phyloP scores from a whole-genome alignment of 2,797 vertebrate species.

The Trematomus bernacchii region DNA sequence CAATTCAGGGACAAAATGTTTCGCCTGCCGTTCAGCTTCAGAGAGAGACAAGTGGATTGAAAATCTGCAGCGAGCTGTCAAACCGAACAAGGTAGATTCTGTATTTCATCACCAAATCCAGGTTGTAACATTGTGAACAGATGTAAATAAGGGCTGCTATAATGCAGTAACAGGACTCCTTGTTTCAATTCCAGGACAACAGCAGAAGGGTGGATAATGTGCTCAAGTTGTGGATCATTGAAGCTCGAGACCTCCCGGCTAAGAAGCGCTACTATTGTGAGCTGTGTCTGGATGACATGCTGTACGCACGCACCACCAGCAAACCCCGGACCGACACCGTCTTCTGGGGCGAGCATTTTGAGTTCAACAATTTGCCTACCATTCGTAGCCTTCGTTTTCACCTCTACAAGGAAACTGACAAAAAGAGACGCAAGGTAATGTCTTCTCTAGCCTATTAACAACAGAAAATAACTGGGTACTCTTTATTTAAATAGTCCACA shows the following conservation, averaged over 20 bases:
- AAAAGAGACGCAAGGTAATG: slow-evolving; percentile 93
- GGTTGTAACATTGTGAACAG: slow-evolving; percentile 33
- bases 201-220: slow-evolving; percentile 96
- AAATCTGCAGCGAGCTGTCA: slow-evolving; percentile 94
- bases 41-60: slow-evolving; percentile 99
- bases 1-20: slow-evolving; percentile 95
- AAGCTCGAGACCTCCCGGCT: slow-evolving; percentile 94
- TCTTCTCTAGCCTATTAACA: neutral
- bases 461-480: too few species aligned
- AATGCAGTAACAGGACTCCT: slow-evolving; percentile 69
- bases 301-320: slow-evolving; percentile 97
- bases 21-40: slow-evolving; percentile 95
- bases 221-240: slow-evolving; percentile 97
- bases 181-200: slow-evolving; percentile 89
- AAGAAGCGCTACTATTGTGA: slow-evolving; percentile 99
- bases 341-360: slow-evolving; percentile 98
- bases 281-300: slow-evolving; percentile 97
- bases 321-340: slow-evolving; percentile 96
- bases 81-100: slow-evolving; percentile 94
- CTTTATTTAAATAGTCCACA: too few species aligned
- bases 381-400: slow-evolving; percentile 95
- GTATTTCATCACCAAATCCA: neutral
- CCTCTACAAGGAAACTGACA: slow-evolving; percentile 97
- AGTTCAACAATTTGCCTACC: slow-evolving; percentile 97
- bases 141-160: slow-evolving; percentile 66